Evolutionary conservation across 2,797 vertebrate species (phyloP).

Genomic region (Rallus crepitans): DNA sequence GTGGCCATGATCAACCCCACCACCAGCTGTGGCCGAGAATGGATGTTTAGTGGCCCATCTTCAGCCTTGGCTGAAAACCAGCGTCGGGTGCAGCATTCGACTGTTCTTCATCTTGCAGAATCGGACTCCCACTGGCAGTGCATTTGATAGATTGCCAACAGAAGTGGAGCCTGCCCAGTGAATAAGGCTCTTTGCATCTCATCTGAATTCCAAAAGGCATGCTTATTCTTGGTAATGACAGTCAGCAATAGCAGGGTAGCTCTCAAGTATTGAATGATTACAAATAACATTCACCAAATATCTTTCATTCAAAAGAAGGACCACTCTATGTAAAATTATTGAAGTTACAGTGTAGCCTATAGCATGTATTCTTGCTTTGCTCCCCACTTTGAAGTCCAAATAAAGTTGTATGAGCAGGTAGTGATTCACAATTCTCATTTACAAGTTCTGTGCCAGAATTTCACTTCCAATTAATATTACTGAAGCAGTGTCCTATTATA

Average conservation of each 20-base stretch:
- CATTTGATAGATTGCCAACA: slow-evolving; percentile 34
- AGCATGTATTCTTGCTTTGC: neutral
- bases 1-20: accelerated
- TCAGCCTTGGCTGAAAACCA: slow-evolving; percentile 13
- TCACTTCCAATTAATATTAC: neutral
- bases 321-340: neutral
- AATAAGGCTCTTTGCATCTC: neutral
- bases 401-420: neutral
- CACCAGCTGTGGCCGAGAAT: neutral
- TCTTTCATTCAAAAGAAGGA: neutral
- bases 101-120: neutral
- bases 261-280: slow-evolving; percentile 18
- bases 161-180: neutral
- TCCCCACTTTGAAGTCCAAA: neutral
- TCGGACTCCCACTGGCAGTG: neutral
- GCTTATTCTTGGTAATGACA: neutral
- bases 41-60: neutral
- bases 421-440: neutral
- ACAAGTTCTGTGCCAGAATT: neutral
- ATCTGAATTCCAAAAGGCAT: slow-evolving; percentile 33
- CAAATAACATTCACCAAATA: neutral
- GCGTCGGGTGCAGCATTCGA: neutral
- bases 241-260: neutral
- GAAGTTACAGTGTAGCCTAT: neutral
- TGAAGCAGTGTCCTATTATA: neutral